phyloP scores from a whole-genome alignment of 1,140 invertebrate genomes.

The Heliconius eleuchia region DNA sequence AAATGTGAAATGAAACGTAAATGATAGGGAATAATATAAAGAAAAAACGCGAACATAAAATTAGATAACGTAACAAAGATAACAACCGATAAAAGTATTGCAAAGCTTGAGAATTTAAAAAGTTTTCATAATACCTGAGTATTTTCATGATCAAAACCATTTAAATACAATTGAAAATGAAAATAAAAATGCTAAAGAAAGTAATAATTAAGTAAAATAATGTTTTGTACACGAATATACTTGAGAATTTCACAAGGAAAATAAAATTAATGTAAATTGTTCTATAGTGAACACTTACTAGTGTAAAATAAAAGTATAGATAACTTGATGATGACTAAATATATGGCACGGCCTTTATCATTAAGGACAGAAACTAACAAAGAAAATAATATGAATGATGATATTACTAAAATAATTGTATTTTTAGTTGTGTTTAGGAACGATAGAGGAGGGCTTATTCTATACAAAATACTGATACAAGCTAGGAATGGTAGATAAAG shows the following conservation, averaged over 20 bases:
- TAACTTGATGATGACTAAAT: conserved; percentile 60
- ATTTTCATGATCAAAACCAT: background rate
- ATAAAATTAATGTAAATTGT: conserved; percentile 14
- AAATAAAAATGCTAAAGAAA: background rate
- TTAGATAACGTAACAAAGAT: conserved; percentile 76
- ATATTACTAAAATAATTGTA: conserved; percentile 32
- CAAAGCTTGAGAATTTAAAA: conserved; percentile 12
- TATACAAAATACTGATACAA: conserved; percentile 74
- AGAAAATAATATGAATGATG: conserved; percentile 16
- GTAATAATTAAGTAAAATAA: conserved; percentile 9
- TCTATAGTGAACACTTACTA: conserved; percentile 32
- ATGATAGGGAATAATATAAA: conserved; percentile 52
- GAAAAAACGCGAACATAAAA: conserved; percentile 73
- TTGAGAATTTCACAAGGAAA: background rate
- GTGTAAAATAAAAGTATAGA: conserved; percentile 35
- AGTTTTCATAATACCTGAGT: background rate
- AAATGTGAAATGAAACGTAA: conserved; percentile 52
- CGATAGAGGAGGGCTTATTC: conserved; percentile 69
- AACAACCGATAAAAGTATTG: conserved; percentile 66
- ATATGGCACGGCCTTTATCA: conserved; percentile 70
- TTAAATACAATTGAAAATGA: background rate
- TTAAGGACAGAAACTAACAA: conserved; percentile 33
- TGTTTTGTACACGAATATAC: conserved; percentile 18
- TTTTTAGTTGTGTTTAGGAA: conserved; percentile 59
- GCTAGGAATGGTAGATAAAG: conserved; percentile 62